Base-by-base conservation (phyloP, 2,888 invertebrate species). In the Cataglyphis altisquamis region DNA sequence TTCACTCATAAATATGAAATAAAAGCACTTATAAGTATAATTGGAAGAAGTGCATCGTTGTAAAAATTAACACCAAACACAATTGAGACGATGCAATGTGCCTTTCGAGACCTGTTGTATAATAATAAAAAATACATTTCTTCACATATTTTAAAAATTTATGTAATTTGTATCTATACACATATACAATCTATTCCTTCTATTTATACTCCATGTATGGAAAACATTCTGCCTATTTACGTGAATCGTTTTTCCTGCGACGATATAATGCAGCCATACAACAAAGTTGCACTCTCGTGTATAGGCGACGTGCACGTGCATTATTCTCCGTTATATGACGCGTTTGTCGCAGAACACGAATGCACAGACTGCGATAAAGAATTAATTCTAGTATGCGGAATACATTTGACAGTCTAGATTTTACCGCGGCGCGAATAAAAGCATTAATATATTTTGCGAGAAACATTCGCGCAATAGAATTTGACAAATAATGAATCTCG, bases 401-500 rank as follows among this genome's bases (percentile, higher is more conserved):
- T 80, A 72, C 72, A 60, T 80, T 80, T 80, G 78, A 72, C 78
- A 72, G 36, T 36, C 60, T 72, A 72, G 78, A 80, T 72, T 80
- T 80, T 72, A 72, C 60, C 45, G 39, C 41, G 68, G 41, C n/a
- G 73, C 45, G 55, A 70, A 70, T 80, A 60, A 60, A 72, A 60
- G 73, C 73, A 60, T 45, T 72, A 72, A 80, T 80, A 60, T 80
- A 80, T 72, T 80, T 78, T 72, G 12, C 32, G 36, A 45, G 73
- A 45, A 72, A 29, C 48, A 60, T 72, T 60, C 72, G 60, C 45
- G 60, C 78, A 80, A 80, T 80, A 72, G 73, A 72, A 62, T 80
- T 80, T 80, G 78, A 73, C 73, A 80, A 80, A 72, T 80, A 80
- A 80, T 72, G 72, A 80, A 80, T 80, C 32, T 70, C 45, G 21